Conservation (phyloP, 2,113 vertebrate genomes). For the Carassius carassius region DNA sequence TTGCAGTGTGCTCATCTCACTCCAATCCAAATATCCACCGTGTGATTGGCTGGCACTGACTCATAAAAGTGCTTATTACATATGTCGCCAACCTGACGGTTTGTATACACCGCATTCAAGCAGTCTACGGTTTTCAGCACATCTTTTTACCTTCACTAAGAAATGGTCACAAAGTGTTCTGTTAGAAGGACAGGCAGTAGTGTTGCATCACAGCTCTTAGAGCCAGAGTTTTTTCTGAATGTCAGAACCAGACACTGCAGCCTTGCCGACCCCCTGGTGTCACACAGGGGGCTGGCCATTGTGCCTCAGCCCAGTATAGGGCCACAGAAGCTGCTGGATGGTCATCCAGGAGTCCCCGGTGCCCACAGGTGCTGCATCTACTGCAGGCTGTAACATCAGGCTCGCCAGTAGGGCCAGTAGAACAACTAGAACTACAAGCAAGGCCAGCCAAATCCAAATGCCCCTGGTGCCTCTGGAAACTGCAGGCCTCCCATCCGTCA, state of each 20-base stretch:
- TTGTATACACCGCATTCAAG: neutral
- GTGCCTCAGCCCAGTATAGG: conserved; percentile 83
- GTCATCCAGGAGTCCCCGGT: conserved; percentile 86
- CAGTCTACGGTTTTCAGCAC: neutral
- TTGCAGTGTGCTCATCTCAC: conserved; percentile 12
- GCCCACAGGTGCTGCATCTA: conserved; percentile 84
- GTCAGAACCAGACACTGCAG: neutral
- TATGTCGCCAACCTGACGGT: conserved; percentile 7
- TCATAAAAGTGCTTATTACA: neutral
- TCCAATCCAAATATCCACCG: neutral
- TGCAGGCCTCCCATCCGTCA: conserved; percentile 60
- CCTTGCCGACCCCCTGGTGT: neutral
- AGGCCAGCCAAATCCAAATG: conserved; percentile 77
- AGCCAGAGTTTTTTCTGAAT: neutral
- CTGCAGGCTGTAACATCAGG: conserved; percentile 83
- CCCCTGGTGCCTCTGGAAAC: conserved; percentile 71
- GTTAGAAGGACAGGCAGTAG: neutral
- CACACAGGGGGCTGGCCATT: conserved; percentile 85
- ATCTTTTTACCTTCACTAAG: conserved; percentile 7
- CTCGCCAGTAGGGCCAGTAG: conserved; percentile 84
- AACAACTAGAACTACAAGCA: conserved; percentile 81
- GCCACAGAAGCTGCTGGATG: conserved; percentile 91
- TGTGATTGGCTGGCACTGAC: neutral
- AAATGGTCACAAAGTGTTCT: conserved; percentile 11
- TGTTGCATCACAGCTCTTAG: neutral